Evolutionary conservation across 2,888 invertebrate genomes (phyloP), one percentile per base, ranked within the genome.

Genomic region (Xanthorhoe designata): DNA sequence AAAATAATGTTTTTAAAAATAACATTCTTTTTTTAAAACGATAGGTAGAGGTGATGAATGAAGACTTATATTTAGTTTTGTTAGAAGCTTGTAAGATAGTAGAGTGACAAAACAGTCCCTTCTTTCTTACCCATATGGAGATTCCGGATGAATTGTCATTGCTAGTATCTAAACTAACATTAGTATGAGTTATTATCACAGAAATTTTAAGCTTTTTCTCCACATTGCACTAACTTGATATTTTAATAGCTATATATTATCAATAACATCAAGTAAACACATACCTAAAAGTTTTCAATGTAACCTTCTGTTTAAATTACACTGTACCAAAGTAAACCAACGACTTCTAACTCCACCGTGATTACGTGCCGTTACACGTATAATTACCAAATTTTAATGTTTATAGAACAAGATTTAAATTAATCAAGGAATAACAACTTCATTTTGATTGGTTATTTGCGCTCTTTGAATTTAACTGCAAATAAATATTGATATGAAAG

Each of bases 381-480:
- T 86, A 86, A 89, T 88, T 84, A 88, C 80, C 78, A 82, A 86
- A 84, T 78, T 77, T 85, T 77, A 81, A 79, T 80, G 79, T 82
- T 84, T 81, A 83, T 77, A 78, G 79, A 81, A 79, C 81, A 73
- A 81, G 80, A 83, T 85, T 86, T 85, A 83, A 82, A 87, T 83
- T 84, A 84, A 86, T 86, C 81, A 83, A 79, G 68, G 72, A 55
- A 67, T 85, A 85, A 82, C 82, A 80, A 80, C 83, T 83, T 78
- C 78, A 84, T 85, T 80, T 80, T 79, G 74, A 81, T 78, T 77
- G 73, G 76, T 70, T 70, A 76, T 77, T 78, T 68, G 78, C 75
- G 69, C 65, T 67, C 50, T 60, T 51, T 60, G 54, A 60, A 18
- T 57, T 52, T 10, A 51, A 53, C 51, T n/a, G 32, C 1, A 24